These are phyloP conservation scores for Hystrix brachyura DNA, from an alignment of 2,113 vertebrate genomes.

Conservation along the genomic window DNA sequence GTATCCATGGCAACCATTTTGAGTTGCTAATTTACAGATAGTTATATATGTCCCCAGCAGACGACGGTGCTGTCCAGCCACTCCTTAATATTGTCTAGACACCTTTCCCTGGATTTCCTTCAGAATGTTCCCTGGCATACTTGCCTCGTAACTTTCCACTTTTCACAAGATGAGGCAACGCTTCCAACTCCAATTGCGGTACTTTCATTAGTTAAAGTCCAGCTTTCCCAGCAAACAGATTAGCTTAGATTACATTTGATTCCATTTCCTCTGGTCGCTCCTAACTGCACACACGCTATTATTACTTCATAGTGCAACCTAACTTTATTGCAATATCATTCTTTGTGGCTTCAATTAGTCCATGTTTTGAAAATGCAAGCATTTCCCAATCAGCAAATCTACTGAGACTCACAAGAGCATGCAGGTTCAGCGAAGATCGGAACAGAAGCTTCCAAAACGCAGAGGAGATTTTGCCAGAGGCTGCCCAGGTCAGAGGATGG, in stretches of 20 bases:
- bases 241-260: not conserved
- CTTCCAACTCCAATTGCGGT: slow-evolving; percentile 29
- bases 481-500: not conserved
- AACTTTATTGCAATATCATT: not conserved
- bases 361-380: not conserved
- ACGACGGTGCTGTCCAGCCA: slow-evolving; percentile 63
- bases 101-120: slow-evolving; percentile 77
- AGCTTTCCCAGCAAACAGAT: slow-evolving; percentile 56
- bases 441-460: not conserved
- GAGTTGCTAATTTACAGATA: slow-evolving; percentile 70
- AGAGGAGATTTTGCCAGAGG: not conserved
- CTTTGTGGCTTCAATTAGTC: not conserved
- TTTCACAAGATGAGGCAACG: not conserved
- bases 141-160: slow-evolving; percentile 66
- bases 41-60: slow-evolving; percentile 60
- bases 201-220: slow-evolving; percentile 72
- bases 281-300: not conserved
- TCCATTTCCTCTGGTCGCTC: not conserved
- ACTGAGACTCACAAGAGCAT: not conserved
- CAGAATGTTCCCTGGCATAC: slow-evolving; percentile 72
- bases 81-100: slow-evolving; percentile 80
- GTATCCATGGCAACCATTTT: slow-evolving; percentile 76
- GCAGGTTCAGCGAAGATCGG: not conserved
- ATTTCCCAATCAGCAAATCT: not conserved
- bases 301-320: not conserved